A percentile compares a stretch with the other conserved stretches of the same genome.
Conservation (phyloP, 35 echinoderm and acorn worm species). For the Heliocidaris erythrogramma region DNA sequence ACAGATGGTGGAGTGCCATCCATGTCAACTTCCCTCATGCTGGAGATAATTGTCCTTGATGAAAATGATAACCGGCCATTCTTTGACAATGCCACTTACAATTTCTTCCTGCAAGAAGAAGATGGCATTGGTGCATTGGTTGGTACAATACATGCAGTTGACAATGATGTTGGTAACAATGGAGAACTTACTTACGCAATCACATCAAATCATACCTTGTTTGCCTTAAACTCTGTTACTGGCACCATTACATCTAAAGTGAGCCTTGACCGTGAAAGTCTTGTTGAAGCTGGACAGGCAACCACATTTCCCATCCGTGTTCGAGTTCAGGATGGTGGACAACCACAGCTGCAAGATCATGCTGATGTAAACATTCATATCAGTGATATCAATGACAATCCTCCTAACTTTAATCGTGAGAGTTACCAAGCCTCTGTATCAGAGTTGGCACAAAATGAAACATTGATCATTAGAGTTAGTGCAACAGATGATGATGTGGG, state of each 20-base stretch:
- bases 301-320: slow-evolving; percentile 60
- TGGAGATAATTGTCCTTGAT: slow-evolving; percentile 74
- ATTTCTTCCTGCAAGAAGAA: slow-evolving; percentile 80
- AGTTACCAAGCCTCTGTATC: slow-evolving; percentile 84
- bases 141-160: slow-evolving; percentile 72
- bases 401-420: slow-evolving; percentile 60
- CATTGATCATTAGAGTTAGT: slow-evolving; percentile 71
- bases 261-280: slow-evolving; percentile 73
- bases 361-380: slow-evolving; percentile 71
- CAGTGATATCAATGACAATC: slow-evolving; percentile 90
- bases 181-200: slow-evolving; percentile 71
- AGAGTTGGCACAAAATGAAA: slow-evolving; percentile 69
- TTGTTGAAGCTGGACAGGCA: slow-evolving; percentile 25
- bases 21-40: slow-evolving; percentile 39
- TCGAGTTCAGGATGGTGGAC: slow-evolving; percentile 74
- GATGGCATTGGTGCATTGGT: slow-evolving; percentile 30
- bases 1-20: slow-evolving; percentile 85
- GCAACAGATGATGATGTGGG: slow-evolving; percentile 77
- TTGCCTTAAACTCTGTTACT: slow-evolving; percentile 60
- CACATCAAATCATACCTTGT: slow-evolving; percentile 69
- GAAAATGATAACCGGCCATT: slow-evolving; percentile 95
- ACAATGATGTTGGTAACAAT: slow-evolving; percentile 79
- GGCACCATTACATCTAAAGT: slow-evolving; percentile 67
- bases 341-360: slow-evolving; percentile 55
- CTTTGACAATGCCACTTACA: slow-evolving; percentile 82